Evolutionary conservation across 2,113 vertebrate genomes (phyloP).

Genomic region (Cebus imitator): DNA sequence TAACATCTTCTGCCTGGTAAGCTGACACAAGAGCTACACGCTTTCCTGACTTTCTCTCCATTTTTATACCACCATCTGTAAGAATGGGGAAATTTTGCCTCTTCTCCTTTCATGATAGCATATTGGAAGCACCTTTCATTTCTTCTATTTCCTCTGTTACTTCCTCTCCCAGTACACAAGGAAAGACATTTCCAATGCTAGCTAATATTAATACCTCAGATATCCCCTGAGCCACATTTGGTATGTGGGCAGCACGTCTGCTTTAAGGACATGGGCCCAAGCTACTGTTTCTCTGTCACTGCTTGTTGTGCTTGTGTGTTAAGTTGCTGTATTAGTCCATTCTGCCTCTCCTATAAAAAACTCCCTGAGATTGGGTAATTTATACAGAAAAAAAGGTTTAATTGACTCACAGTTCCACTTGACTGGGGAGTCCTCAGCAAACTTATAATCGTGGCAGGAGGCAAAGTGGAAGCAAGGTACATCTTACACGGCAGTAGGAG

Average conservation of each 20-base stretch:
- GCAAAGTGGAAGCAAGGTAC: too few species aligned
- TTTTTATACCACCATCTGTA: not conserved
- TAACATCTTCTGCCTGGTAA: not conserved
- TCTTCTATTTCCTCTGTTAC: not conserved
- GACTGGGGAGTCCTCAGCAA: too few species aligned
- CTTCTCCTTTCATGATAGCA: not conserved
- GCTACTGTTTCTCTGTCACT: not conserved
- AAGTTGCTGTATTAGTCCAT: not conserved
- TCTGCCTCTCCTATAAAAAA: too few species aligned
- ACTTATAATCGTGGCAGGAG: too few species aligned
- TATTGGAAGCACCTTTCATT: not conserved
- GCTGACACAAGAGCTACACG: rapidly evolving
- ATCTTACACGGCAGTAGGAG: too few species aligned
- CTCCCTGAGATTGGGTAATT: too few species aligned
- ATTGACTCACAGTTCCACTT: too few species aligned
- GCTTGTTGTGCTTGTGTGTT: not conserved
- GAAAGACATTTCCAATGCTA: not conserved
- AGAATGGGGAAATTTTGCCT: rapidly evolving
- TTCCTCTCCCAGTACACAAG: not conserved
- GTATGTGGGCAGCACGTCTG: not conserved
- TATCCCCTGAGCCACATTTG: not conserved
- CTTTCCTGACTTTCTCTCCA: too few species aligned
- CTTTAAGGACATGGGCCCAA: not conserved
- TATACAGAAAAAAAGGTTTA: too few species aligned
- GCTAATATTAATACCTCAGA: not conserved